Evolutionary conservation across 1,140 invertebrate genomes (phyloP).

Genomic region (Reticulitermes speratus): DNA sequence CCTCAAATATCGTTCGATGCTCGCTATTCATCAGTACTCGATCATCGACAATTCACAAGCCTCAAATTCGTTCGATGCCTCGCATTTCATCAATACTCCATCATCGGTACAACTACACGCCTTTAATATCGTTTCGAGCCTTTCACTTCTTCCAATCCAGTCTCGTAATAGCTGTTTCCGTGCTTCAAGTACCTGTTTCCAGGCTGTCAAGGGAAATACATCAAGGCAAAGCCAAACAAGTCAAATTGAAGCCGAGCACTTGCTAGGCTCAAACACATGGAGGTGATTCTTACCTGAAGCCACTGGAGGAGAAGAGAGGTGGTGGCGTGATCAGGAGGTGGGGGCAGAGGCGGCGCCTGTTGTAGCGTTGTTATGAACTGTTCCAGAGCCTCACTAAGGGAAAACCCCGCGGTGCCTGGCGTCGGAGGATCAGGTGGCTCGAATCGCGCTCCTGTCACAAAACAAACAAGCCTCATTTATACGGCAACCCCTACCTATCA

Average conservation of each 20-base stretch:
- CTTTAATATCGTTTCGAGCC: too few species aligned
- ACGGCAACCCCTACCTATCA: not conserved
- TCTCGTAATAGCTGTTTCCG: too few species aligned
- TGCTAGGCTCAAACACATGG: not conserved
- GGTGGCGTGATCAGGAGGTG: slow-evolving; percentile 24
- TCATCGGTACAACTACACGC: too few species aligned
- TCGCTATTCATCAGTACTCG: too few species aligned
- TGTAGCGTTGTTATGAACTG: slow-evolving; percentile 23
- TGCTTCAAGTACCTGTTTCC: not conserved
- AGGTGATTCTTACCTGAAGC: slow-evolving; percentile 29
- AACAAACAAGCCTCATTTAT: not conserved
- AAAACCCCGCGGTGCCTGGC: not conserved
- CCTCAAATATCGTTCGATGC: too few species aligned
- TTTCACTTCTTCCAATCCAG: too few species aligned
- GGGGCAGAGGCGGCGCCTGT: slow-evolving; percentile 12
- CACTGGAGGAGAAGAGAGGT: slow-evolving; percentile 26
- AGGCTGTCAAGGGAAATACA: too few species aligned
- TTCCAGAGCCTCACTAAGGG: slow-evolving; percentile 24
- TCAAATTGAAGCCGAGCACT: not conserved
- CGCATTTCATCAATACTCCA: too few species aligned
- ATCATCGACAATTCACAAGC: too few species aligned
- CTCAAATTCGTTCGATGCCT: too few species aligned
- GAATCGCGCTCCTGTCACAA: not conserved
- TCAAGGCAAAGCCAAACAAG: not conserved
- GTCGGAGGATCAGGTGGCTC: not conserved